These are phyloP conservation scores for Meandrina meandrites DNA, from an alignment of 92 coral and sea anemone genomes.

Conservation along the genomic window DNA sequence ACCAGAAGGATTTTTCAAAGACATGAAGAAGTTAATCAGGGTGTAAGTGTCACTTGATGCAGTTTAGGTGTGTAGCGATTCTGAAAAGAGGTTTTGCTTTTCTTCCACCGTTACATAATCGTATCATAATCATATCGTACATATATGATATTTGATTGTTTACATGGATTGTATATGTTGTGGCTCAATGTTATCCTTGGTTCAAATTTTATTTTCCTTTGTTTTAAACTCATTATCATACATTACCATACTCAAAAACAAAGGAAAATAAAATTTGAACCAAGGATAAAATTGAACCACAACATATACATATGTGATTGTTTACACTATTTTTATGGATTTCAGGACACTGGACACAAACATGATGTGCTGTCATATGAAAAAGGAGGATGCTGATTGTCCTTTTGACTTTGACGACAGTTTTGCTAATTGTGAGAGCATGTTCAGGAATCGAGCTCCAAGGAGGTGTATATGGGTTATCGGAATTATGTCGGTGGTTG, in stretches of 20 bases:
- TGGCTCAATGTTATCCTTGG: too few species aligned
- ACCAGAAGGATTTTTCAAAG: background rate
- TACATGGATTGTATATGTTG: too few species aligned
- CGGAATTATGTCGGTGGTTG: slow-evolving; percentile 1
- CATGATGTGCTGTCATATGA: background rate
- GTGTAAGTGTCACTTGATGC: too few species aligned
- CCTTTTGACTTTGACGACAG: background rate
- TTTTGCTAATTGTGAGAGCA: background rate
- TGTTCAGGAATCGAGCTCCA: background rate
- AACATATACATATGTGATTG: background rate
- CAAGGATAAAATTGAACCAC: too few species aligned
- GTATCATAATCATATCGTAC: background rate
- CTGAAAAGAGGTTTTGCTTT: background rate
- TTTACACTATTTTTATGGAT: background rate
- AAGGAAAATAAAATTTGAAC: too few species aligned
- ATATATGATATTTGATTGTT: background rate
- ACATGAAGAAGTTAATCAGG: background rate
- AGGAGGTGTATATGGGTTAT: background rate
- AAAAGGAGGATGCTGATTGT: background rate
- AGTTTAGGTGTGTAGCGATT: background rate
- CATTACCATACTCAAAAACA: too few species aligned
- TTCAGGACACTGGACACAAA: background rate
- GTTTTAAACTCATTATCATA: too few species aligned
- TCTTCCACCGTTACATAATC: background rate
- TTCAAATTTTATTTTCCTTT: too few species aligned